phyloP scores from a whole-genome alignment of 1,140 invertebrate species.

The Calliopsis andreniformis region DNA sequence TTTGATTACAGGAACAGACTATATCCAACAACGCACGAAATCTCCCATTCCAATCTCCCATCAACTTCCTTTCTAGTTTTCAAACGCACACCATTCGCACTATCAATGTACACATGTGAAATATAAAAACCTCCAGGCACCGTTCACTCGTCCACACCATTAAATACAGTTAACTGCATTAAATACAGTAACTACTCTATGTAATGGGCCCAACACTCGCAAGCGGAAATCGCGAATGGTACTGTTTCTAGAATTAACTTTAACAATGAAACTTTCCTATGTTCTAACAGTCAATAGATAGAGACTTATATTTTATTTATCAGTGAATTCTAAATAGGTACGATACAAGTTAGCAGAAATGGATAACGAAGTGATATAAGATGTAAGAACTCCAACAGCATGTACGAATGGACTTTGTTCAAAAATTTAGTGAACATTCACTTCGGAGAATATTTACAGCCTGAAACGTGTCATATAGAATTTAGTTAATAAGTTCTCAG shows the following conservation, averaged over 20 bases:
- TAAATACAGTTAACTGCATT: constrained; percentile 39
- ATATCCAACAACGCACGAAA: not conserved
- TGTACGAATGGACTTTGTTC: no score
- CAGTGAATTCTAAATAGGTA: no score
- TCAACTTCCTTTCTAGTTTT: constrained; percentile 24
- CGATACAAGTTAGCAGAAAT: no score
- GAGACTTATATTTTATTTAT: no score
- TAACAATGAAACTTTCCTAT: no score
- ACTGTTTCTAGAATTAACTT: not conserved
- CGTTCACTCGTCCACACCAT: constrained; percentile 25
- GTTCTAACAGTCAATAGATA: no score
- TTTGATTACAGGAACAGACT: not conserved
- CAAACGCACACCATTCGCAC: constrained; percentile 17
- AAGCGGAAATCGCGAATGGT: not conserved
- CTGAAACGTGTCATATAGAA: not conserved
- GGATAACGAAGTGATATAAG: no score
- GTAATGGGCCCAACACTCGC: not conserved
- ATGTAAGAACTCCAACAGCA: no score
- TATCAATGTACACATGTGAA: not conserved
- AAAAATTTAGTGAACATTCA: no score
- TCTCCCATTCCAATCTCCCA: constrained; percentile 19
- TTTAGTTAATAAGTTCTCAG: no score
- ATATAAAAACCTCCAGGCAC: constrained; percentile 32
- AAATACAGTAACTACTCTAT: not conserved
- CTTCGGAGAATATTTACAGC: no score